Percentiles rank a stretch among this genome's conserved stretches.
phyloP scores from a whole-genome alignment of 1,140 invertebrate species.

The Drosophila equinoxialis region DNA sequence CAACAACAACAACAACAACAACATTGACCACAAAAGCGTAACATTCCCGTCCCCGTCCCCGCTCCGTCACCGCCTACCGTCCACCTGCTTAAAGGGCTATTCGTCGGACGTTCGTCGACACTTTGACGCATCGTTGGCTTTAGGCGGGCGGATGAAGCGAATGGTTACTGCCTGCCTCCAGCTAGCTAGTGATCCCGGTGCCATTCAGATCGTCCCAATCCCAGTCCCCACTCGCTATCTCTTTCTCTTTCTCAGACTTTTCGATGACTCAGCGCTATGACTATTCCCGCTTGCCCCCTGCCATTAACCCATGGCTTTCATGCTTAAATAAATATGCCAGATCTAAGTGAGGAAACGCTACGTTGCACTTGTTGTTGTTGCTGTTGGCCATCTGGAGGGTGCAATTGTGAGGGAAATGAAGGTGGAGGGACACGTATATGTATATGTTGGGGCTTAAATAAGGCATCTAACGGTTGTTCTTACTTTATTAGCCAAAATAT shows the following conservation, averaged over 20 bases:
- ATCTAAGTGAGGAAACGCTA: constrained; percentile 41
- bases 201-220: constrained; percentile 31
- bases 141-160: constrained; percentile 49
- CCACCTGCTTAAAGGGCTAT: constrained; percentile 13
- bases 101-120: constrained; percentile 70
- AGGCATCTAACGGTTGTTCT: constrained; percentile 27
- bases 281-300: constrained; percentile 20
- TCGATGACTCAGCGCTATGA: constrained; percentile 27
- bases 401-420: neutral
- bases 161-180: too few species aligned
- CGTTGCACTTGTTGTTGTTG: constrained; percentile 41
- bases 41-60: constrained; percentile 16
- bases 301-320: constrained; percentile 34
- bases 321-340: constrained; percentile 65
- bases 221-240: neutral
- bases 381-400: neutral
- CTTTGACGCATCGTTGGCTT: constrained; percentile 71
- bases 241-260: neutral
- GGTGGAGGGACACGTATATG: neutral
- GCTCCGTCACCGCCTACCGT: neutral
- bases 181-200: neutral
- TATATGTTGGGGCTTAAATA: too few species aligned
- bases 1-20: constrained; percentile 12
- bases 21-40: constrained; percentile 66
- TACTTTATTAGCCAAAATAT: constrained; percentile 37